A percentile compares a stretch with the other conserved stretches of the same genome.
Evolutionary conservation across 2,888 invertebrate species (phyloP).

Genomic region (Incurvaria masculella): DNA sequence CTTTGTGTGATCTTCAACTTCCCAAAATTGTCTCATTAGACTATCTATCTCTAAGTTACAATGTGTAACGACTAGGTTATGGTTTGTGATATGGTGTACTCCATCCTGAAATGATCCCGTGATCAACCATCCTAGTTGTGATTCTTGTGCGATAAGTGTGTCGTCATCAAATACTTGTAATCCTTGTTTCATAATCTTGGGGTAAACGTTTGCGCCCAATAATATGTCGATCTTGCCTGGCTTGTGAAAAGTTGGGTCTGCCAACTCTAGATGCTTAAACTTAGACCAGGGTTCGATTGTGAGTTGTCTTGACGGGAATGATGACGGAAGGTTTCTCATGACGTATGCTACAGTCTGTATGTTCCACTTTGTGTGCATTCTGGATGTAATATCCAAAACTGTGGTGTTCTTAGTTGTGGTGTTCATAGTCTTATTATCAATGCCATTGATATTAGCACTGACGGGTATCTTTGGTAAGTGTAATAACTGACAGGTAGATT

Average conservation of each 20-base stretch:
- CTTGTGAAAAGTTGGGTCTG: neutral
- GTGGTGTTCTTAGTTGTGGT: no score
- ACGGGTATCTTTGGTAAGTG: no score
- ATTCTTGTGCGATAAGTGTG: neutral
- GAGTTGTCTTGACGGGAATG: neutral
- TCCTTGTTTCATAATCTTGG: neutral
- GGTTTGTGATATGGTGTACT: no score
- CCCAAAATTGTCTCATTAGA: neutral
- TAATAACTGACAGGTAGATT: no score
- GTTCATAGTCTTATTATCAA: no score
- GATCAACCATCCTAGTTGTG: neutral
- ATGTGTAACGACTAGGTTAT: neutral
- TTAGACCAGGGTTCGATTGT: neutral
- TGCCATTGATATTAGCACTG: no score
- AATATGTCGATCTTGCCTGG: neutral
- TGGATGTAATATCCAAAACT: no score
- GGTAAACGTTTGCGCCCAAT: neutral
- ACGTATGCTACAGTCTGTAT: constrained; percentile 12
- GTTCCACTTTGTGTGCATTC: neutral
- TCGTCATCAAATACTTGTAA: neutral
- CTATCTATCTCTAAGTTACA: neutral
- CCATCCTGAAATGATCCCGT: neutral
- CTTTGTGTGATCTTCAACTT: neutral
- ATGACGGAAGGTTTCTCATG: constrained; percentile 12
- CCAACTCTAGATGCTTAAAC: neutral